Conservation (phyloP, 2,888 invertebrate genomes). For the Incurvaria masculella region DNA sequence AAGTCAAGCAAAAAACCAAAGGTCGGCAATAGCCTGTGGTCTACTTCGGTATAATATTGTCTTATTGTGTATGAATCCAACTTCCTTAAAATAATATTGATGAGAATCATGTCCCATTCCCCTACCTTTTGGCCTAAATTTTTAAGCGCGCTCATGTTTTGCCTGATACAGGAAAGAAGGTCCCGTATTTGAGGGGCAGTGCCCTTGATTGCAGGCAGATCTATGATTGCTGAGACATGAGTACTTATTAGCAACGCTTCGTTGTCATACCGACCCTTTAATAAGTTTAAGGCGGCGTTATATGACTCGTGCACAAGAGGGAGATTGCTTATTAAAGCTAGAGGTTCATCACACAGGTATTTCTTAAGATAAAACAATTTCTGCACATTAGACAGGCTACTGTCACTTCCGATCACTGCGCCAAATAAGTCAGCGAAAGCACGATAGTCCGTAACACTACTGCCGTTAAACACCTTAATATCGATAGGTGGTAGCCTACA, state of each 20-base stretch:
- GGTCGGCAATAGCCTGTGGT: no score
- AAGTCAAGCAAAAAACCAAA: no score
- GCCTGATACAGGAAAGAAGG: neutral
- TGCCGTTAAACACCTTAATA: no score
- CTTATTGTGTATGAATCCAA: neutral
- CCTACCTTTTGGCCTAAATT: neutral
- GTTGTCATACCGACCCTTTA: slow-evolving; percentile 11
- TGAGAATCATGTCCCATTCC: neutral
- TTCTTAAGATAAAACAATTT: neutral
- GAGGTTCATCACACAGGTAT: slow-evolving; percentile 5
- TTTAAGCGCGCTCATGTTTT: neutral
- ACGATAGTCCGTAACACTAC: no score
- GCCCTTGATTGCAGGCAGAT: neutral
- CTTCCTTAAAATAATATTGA: neutral
- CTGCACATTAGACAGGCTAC: no score
- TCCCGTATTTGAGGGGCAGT: neutral
- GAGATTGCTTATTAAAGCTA: slow-evolving; percentile 13
- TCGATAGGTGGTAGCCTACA: no score
- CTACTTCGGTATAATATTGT: neutral
- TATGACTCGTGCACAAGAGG: slow-evolving; percentile 10
- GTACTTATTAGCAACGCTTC: slow-evolving; percentile 8
- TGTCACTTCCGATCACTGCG: no score
- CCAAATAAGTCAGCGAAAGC: no score
- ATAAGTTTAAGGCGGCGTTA: slow-evolving; percentile 4
- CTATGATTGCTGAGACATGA: slow-evolving; percentile 7